Evolutionary conservation across 2,797 vertebrate species (phyloP), one percentile per base, ranked within the genome.

Genomic region (Fistularia commersonii): DNA sequence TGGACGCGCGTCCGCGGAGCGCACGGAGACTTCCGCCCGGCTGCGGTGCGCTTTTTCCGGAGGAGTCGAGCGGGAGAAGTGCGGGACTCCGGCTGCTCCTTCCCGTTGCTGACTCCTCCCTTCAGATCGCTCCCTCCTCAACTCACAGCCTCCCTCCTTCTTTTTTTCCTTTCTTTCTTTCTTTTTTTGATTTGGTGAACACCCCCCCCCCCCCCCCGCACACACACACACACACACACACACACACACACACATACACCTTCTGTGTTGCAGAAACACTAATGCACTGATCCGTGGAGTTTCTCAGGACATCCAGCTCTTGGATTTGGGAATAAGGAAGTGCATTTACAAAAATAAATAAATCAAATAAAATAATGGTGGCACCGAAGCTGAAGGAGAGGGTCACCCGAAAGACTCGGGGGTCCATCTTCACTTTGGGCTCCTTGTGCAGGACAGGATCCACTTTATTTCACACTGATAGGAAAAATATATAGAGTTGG

Each of bases 41-140:
- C 80, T 83, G 85, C 82, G 70, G 80, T 71, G 82, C 77, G 82
- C 80, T 79, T 32, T 14, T 34, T 41, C 11, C 3, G 74, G 54
- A 66, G 74, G 69, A 79, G 74, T 83, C 80, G 78, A 77, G 79
- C 82, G 82, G 72, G 34, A 13, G 50, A 87, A 87, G 86, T 88
- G 87, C 85, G 74, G 77, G 87, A 88, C 88, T 88, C 85, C 84
- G 78, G 78, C 82, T 88, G 88, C 88, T 87, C 90, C 86, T 90
- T 89, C 86, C 86, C 80, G 79, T 74, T 64, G 77, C 50, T 90
- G 89, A 90, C 91, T 92, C 91, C 90, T 91, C 90, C 90, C 87
- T 89, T 89, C 78, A 75, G 83, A 80, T 84, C 67, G 78, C 84
- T 88, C 83, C 77, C 83, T 77, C 83, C 76, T 81, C 80, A 68